Evolutionary conservation across 2,888 invertebrate species (phyloP).

Genomic region (Leptopilina drosophilae): DNA sequence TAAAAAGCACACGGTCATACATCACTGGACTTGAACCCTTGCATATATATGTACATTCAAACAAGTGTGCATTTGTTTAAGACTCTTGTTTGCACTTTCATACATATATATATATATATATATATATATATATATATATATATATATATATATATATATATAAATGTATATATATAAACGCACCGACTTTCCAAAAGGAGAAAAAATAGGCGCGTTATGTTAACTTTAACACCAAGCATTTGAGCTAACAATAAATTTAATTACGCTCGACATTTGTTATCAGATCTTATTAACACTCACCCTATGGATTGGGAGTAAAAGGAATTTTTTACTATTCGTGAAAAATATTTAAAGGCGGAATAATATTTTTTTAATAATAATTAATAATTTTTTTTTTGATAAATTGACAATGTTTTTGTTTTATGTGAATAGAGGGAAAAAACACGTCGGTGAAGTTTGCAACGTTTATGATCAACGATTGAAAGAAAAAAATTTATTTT

Average conservation of each 20-base stretch:
- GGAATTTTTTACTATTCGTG: too few species aligned
- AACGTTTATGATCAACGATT: too few species aligned
- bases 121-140: not conserved
- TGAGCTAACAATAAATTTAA: slow-evolving; percentile 32
- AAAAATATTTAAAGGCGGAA: too few species aligned
- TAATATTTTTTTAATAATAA: too few species aligned
- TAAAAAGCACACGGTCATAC: slow-evolving; percentile 53
- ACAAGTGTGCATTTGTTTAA: slow-evolving; percentile 43
- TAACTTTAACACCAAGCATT: slow-evolving; percentile 28
- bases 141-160: not conserved
- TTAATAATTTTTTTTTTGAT: too few species aligned
- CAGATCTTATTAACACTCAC: not conserved
- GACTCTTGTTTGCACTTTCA: slow-evolving; percentile 37
- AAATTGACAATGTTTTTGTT: too few species aligned
- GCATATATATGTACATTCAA: slow-evolving; percentile 44
- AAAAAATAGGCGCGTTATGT: slow-evolving; percentile 4
- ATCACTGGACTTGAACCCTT: slow-evolving; percentile 53
- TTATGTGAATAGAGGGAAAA: too few species aligned
- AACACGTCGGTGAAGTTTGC: too few species aligned
- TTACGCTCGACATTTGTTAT: slow-evolving; percentile 30
- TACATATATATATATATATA: not conserved
- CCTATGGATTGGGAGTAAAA: not conserved
- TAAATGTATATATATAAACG: too few species aligned
- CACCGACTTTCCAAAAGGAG: not conserved
- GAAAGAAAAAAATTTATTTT: too few species aligned